A percentile compares a stretch with the other conserved stretches of the same genome.
Evolutionary conservation across 2,888 invertebrate genomes (phyloP).

Genomic region (Sisyra terminalis): DNA sequence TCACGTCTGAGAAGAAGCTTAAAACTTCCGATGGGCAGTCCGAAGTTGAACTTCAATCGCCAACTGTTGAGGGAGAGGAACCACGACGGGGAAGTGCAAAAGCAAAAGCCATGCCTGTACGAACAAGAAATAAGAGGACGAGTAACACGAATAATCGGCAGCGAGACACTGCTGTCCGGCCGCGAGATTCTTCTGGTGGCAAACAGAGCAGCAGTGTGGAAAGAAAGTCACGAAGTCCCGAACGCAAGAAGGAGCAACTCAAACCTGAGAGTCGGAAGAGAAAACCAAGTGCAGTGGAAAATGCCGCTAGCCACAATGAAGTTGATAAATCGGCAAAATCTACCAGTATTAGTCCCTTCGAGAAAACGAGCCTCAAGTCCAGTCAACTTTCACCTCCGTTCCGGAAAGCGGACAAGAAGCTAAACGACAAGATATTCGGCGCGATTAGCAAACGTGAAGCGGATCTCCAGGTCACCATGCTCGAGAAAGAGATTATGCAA

Average conservation of each 20-base stretch:
- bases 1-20: conserved; percentile 64
- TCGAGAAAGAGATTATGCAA: conserved; percentile 27
- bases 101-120: conserved; percentile 14
- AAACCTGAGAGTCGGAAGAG: conserved; percentile 20
- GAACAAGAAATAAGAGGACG: conserved; percentile 13
- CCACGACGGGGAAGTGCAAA: conserved; percentile 29
- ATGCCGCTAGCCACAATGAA: conserved; percentile 14
- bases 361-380: conserved; percentile 42
- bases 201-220: conserved; percentile 29
- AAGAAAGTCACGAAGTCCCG: conserved; percentile 20
- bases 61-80: conserved; percentile 65
- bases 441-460: conserved; percentile 10
- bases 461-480: conserved; percentile 15
- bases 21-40: conserved; percentile 68
- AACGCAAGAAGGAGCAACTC: conserved; percentile 14
- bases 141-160: conserved; percentile 40
- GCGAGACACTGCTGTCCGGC: conserved; percentile 47
- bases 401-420: conserved; percentile 44
- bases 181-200: conserved; percentile 46
- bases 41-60: conserved; percentile 52
- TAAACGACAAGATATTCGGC: conserved; percentile 22
- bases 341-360: conserved; percentile 26
- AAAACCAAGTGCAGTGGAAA: conserved; percentile 24
- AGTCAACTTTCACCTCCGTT: conserved; percentile 40
- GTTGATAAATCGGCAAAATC: conserved; percentile 32